Evolutionary conservation across 2,888 invertebrate genomes (phyloP), one percentile per base, ranked within the genome.

Genomic region (Melolontha melolontha): DNA sequence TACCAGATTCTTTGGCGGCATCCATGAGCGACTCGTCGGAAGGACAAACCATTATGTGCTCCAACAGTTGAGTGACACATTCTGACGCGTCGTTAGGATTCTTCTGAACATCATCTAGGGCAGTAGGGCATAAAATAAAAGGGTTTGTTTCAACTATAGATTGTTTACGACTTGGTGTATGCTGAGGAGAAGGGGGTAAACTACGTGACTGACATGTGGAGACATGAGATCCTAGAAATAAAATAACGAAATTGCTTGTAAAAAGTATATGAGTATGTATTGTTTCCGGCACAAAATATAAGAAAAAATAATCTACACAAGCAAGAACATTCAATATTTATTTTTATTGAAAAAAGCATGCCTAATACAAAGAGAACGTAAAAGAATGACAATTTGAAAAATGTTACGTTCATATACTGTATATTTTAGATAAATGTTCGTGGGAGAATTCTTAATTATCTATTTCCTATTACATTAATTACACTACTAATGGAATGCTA

Each of bases 1-100:
- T 91, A 51, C 97, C 96, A 71, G 92, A 91, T 79, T 93, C 92
- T 84, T 97, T 92, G 14, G 97, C 97, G 74, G 92, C 89, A 67
- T 92, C 92, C 86, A 97, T 95, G 74, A 96, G 87, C 72, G 91
- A 90, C 79, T 96, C 95, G 78, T 93, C 92, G 71, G 87, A 85
- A 68, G 87, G 83, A 70, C 84, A 87, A 75, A 84, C 83, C 76
- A 89, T 83, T 71, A 88, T 86, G 71, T 88, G 87, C 72, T 85
- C 85, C 75, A 89, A 79, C 77, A 88, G 81, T 66, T 74, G 76
- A 66, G 79, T 74, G 39, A 84, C 81, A 34, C 83, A 84, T 70
- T 84, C 84, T 72, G 85, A 84, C 68, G 84, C 85, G 73, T 85
- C 86, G 76, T 75, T 73, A 1, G 80, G 79, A 57, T 79, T 78